A percentile compares a stretch with the other conserved stretches of the same genome.
These are phyloP conservation scores for Ecdyonurus torrentis DNA, from an alignment of 2,888 invertebrate genomes.

Conservation along the genomic window DNA sequence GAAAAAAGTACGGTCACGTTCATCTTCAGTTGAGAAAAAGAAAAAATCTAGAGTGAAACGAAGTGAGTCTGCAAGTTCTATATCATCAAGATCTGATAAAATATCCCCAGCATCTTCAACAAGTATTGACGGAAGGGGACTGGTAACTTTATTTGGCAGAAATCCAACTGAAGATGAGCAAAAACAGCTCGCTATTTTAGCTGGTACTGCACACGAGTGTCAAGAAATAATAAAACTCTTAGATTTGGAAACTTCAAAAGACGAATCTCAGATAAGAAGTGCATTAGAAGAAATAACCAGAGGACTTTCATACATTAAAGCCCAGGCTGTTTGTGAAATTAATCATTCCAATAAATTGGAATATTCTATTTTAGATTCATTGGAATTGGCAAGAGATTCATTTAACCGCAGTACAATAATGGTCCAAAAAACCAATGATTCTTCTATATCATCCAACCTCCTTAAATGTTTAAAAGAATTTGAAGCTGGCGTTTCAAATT, in stretches of 20 bases:
- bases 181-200: not conserved
- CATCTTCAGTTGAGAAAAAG: slow-evolving; percentile 19
- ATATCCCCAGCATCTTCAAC: not conserved
- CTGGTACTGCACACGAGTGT: not conserved
- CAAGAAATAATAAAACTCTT: not conserved
- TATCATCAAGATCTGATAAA: not conserved
- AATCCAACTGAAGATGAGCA: not conserved
- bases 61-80: not conserved
- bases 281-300: not conserved
- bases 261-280: not conserved
- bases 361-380: not conserved
- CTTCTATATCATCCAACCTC: not conserved
- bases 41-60: slow-evolving; percentile 13
- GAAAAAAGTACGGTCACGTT: slow-evolving; percentile 18
- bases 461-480: not conserved
- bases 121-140: not conserved
- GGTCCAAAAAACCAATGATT: not conserved
- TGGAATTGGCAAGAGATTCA: not conserved
- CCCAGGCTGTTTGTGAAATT: not conserved
- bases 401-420: not conserved
- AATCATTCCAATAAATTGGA: not conserved
- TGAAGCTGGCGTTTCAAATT: not conserved
- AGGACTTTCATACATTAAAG: not conserved
- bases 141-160: not conserved
- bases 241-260: not conserved